A percentile compares a stretch with the other conserved stretches of the same genome.
These are phyloP conservation scores for Andricus curvator DNA, from an alignment of 2,888 invertebrate species.

Conservation along the genomic window DNA sequence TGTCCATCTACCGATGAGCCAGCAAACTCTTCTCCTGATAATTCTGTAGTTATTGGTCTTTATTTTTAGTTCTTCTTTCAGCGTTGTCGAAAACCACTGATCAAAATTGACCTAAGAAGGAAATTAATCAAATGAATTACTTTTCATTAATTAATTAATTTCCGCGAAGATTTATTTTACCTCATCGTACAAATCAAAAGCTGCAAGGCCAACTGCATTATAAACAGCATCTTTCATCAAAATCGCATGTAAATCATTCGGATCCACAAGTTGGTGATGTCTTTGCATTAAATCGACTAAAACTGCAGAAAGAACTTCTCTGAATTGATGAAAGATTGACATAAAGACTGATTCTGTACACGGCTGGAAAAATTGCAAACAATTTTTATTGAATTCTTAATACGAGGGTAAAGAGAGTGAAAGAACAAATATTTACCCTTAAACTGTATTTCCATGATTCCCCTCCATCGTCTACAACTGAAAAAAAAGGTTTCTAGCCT, in stretches of 20 bases:
- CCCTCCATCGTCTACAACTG: conserved; percentile 88
- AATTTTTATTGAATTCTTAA: conserved; percentile 43
- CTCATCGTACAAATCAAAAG: conserved; percentile 94
- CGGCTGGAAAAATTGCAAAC: conserved; percentile 81
- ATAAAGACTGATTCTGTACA: conserved; percentile 93
- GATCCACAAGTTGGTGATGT: conserved; percentile 83
- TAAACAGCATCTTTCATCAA: conserved; percentile 95
- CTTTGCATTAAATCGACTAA: conserved; percentile 86
- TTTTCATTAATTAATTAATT: conserved; percentile 33
- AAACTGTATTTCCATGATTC: conserved; percentile 97
- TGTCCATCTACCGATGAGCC: conserved; percentile 89
- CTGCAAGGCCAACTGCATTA: conserved; percentile 92
- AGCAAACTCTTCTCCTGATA: conserved; percentile 90
- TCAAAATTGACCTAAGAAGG: conserved; percentile 89
- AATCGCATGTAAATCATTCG: conserved; percentile 88
- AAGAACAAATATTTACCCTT: conserved; percentile 81
- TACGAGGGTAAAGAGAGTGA: background rate
- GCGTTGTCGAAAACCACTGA: conserved; percentile 91
- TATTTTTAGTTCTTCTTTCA: conserved; percentile 90
- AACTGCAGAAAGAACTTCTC: conserved; percentile 86
- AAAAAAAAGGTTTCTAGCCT: conserved; percentile 49
- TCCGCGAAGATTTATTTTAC: conserved; percentile 68
- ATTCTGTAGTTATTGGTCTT: conserved; percentile 91
- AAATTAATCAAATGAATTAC: conserved; percentile 42
- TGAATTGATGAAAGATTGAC: conserved; percentile 90